Evolutionary conservation across 2,888 invertebrate species (phyloP), one percentile per base, ranked within the genome.

Genomic region (Galerucella nymphaeae): DNA sequence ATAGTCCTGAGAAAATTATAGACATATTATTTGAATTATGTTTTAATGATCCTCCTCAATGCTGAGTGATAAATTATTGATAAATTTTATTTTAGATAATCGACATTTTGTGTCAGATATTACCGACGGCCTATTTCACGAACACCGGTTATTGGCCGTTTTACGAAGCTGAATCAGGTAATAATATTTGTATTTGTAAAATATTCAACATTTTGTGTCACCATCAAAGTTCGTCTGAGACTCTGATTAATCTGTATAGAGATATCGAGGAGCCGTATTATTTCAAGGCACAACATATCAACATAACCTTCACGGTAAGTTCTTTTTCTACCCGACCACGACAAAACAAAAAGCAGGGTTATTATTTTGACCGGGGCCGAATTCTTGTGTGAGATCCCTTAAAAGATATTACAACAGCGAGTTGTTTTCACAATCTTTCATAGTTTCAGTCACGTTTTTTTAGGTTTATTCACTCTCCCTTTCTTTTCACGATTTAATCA

Each of bases 1-100:
- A n/a, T n/a, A 5, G 30, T 6, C 30, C 30, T 30, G 30, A 30
- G 30, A 6, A n/a, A n/a, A n/a, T n/a, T n/a, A 30, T 30, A 30
- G 6, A 42, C 42, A 13, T 42, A 11, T 42, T 42, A n/a, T n/a
- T n/a, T n/a, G n/a, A n/a, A n/a, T n/a, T n/a, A n/a, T n/a, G n/a
- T n/a, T n/a, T n/a, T n/a, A n/a, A n/a, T n/a, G n/a, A n/a, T n/a
- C n/a, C n/a, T n/a, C n/a, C n/a, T n/a, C n/a, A n/a, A n/a, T 38
- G 30, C 9, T 38, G 30, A 38, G 8, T 38, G 30, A 5, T 38
- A 2, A 38, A 0, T 8, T 9, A 48, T 48, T n/a, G n/a, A n/a
- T n/a, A n/a, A 53, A 53, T 53, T 14, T 16, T 59, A 23, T 67
- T 59, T 59, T 86, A 69, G 86, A 86, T 78, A 16, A 72, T 75